Conservation (phyloP, 2,797 vertebrate genomes). For the Pipistrellus pipistrellus region DNA sequence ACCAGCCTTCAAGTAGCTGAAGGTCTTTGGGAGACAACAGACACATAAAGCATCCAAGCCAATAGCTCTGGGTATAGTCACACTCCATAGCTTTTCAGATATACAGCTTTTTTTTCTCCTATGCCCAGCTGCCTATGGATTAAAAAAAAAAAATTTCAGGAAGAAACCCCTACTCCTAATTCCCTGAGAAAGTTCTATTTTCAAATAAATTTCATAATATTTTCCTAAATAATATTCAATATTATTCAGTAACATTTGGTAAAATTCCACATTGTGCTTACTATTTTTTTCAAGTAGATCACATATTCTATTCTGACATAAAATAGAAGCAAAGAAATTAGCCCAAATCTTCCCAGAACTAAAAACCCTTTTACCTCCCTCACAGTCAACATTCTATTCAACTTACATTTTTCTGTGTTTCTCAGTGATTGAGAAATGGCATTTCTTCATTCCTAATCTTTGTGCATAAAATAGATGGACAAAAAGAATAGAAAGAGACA, state of each 20-base stretch:
- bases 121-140: neutral
- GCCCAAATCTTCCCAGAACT: neutral
- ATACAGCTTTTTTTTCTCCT: neutral
- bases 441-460: constrained; percentile 34
- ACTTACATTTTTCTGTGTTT: neutral
- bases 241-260: neutral
- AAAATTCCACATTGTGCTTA: neutral
- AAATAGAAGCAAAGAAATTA: neutral
- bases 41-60: neutral
- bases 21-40: neutral
- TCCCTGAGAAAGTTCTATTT: neutral
- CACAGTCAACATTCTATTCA: neutral
- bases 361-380: neutral
- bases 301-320: neutral
- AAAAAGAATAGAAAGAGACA: neutral
- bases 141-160: neutral
- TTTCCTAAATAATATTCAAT: neutral
- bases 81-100: neutral
- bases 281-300: neutral
- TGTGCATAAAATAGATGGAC: neutral
- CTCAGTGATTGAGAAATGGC: neutral
- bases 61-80: neutral
- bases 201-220: constrained; percentile 11
- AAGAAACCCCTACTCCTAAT: neutral
- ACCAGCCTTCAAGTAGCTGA: neutral